Evolutionary conservation across 2,113 vertebrate genomes (phyloP), one percentile per base, ranked within the genome.

Genomic region (Burhinus bistriatus): DNA sequence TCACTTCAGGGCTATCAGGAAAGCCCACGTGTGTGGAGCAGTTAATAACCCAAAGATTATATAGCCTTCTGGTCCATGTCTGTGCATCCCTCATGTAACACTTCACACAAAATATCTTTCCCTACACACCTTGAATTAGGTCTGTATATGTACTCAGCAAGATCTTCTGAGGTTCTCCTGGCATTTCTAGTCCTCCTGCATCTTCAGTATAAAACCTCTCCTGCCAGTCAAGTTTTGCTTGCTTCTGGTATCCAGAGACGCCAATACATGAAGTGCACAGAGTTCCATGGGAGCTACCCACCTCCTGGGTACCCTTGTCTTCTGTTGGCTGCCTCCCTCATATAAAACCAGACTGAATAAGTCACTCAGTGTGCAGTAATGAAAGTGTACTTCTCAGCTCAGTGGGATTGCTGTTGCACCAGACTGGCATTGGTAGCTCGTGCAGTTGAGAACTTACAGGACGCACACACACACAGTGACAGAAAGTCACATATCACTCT

Each of bases 361-460:
- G n/a, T 61, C 51, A 12, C 55, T 71, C 30, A 12, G 29, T 3
- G 7, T 15, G 49, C 38, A 42, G 25, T 36, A 29, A 38, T 11
- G 9, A 25, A 64, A 44, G 13, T 8, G 9, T 27, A 51, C 14
- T 36, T 30, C 80, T 76, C 40, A 22, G 44, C 61, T 49, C 4
- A 0, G 34, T 3, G 2, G 22, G 17, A n/a, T n/a, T 13, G 27
- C 23, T 64, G 1, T 10, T 27, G 40, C 49, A 78, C 68, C 49
- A 36, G 19, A 27, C 55, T 29, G 8, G 32, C 62, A 27, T 2
- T 23, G 15, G 44, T 34, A 90, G 49, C 27, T 68, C 19, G 38
- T 1, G 0, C 30, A 71, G 40, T 3, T 54, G 32, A 51, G 58
- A 49, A 71, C 12, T 29, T 20, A 6, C 5, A 68, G 42, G 9